A percentile compares a stretch with the other conserved stretches of the same genome.
phyloP scores from a whole-genome alignment of 2,797 vertebrate genomes.

The Myripristis murdjan region DNA sequence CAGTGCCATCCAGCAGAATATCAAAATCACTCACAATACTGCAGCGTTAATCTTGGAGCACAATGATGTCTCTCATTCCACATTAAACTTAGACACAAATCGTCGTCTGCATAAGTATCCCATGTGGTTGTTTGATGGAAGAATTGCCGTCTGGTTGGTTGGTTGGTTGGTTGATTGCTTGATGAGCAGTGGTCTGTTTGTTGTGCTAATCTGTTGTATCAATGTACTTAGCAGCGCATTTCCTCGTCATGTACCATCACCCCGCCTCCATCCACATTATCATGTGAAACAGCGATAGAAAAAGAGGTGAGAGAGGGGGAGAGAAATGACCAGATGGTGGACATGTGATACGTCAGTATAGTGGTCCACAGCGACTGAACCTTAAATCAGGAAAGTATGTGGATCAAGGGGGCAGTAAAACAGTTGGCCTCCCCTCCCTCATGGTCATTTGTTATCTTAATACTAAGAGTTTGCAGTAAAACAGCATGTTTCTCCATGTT shows the following conservation, averaged over 20 bases:
- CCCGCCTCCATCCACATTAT: constrained; percentile 42
- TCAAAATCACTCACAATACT: constrained; percentile 65
- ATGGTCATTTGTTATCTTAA: not conserved
- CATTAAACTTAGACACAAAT: constrained; percentile 54
- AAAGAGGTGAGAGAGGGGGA: constrained; percentile 19
- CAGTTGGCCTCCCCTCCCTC: constrained; percentile 62
- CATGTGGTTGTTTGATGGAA: constrained; percentile 25
- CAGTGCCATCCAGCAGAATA: constrained; percentile 68
- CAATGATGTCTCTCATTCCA: constrained; percentile 48
- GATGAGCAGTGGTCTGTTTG: constrained; percentile 8
- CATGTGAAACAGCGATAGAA: constrained; percentile 35
- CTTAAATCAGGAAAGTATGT: constrained; percentile 52
- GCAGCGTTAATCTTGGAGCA: constrained; percentile 57
- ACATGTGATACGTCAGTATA: constrained; percentile 45
- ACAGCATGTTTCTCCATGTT: constrained; percentile 4
- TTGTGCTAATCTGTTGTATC: constrained; percentile 52
- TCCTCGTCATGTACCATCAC: constrained; percentile 33
- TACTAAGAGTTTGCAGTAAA: constrained; percentile 52
- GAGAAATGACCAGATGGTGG: constrained; percentile 67
- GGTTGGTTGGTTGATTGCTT: not conserved
- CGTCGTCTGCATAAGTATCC: not conserved
- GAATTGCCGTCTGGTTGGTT: not conserved
- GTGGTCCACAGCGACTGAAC: constrained; percentile 47
- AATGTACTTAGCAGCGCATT: constrained; percentile 50
- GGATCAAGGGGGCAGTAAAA: constrained; percentile 60